Evolutionary conservation across 2,797 vertebrate species (phyloP).

Genomic region (Australoheros facetus): DNA sequence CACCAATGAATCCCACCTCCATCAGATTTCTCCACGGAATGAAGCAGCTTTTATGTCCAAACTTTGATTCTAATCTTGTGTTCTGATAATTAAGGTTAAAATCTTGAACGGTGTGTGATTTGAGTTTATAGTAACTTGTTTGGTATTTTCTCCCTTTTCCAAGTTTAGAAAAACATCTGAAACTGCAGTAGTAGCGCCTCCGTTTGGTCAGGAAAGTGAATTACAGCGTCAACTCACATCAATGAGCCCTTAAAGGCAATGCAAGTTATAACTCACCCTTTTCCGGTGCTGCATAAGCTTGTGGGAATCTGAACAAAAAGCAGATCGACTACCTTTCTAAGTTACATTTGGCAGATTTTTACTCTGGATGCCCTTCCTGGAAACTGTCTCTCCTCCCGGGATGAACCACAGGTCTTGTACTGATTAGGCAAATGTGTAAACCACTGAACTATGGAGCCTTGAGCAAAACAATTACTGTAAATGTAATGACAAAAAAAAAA

Average conservation of each 20-base stretch:
- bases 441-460: not conserved
- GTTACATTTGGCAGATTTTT: not conserved
- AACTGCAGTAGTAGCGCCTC: constrained; percentile 38
- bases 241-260: not conserved
- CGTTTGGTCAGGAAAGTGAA: constrained; percentile 40
- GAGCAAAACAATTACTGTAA: not conserved
- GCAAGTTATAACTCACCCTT: not conserved
- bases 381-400: not conserved
- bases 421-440: too few species aligned
- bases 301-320: not conserved
- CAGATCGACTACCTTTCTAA: not conserved
- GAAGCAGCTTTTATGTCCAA: not conserved
- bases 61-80: not conserved
- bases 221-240: not conserved
- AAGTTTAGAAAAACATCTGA: not conserved
- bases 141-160: not conserved
- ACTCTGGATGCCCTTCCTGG: not conserved
- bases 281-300: not conserved
- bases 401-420: not conserved
- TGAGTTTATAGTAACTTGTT: not conserved
- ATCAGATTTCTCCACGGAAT: not conserved
- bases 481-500: not conserved
- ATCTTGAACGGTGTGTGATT: not conserved
- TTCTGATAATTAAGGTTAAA: not conserved
- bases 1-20: too few species aligned